phyloP scores from a whole-genome alignment of 2,888 invertebrate genomes.

The Xanthorhoe spadicearia region DNA sequence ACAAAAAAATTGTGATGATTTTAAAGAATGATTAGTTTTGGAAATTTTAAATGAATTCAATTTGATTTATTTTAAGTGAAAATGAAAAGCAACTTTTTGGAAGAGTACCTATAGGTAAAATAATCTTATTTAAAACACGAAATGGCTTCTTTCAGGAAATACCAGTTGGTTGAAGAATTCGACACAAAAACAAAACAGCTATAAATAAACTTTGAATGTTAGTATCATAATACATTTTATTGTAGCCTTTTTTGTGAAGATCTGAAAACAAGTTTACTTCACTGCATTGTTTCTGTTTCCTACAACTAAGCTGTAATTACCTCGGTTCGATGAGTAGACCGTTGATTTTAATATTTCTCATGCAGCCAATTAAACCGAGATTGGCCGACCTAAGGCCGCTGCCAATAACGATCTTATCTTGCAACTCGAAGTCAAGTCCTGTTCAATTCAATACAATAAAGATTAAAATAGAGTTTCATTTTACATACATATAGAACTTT shows the following conservation, averaged over 20 bases:
- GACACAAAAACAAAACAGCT: too few species aligned
- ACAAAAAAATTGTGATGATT: slow-evolving; percentile 10
- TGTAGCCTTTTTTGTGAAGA: neutral
- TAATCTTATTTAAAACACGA: neutral
- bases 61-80: too few species aligned
- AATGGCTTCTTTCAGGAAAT: neutral
- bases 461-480: slow-evolving; percentile 1
- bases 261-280: neutral
- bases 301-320: slow-evolving; percentile 23
- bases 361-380: slow-evolving; percentile 94
- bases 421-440: slow-evolving; percentile 87
- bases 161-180: too few species aligned
- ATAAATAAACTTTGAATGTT: neutral
- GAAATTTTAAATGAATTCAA: too few species aligned
- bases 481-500: too few species aligned
- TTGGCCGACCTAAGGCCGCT: slow-evolving; percentile 90
- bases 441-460: slow-evolving; percentile 26
- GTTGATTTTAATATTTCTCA: slow-evolving; percentile 94
- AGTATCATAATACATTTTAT: neutral
- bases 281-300: slow-evolving; percentile 16
- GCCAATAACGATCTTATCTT: slow-evolving; percentile 90
- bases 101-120: too few species aligned
- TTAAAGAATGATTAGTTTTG: slow-evolving; percentile 11
- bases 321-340: slow-evolving; percentile 90
- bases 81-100: too few species aligned